Evolutionary conservation across 2,113 vertebrate species (phyloP).

Genomic region (Brevimyrus niger): DNA sequence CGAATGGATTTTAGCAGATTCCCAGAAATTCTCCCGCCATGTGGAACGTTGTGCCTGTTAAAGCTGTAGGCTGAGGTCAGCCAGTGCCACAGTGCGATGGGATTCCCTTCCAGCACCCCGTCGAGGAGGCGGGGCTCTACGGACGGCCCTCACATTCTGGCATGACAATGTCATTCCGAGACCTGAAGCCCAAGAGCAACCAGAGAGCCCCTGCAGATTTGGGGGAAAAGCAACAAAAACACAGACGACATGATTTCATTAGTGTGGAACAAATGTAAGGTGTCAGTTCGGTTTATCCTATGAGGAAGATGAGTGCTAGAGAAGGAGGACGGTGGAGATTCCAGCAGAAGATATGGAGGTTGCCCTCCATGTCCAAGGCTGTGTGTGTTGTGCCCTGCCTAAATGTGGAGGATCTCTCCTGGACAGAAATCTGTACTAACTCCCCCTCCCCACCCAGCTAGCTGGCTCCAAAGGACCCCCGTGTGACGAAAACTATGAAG

Average conservation of each 20-base stretch:
- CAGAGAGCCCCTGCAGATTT: not conserved
- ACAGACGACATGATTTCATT: not conserved
- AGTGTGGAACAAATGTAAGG: not conserved
- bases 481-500: not conserved
- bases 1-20: not conserved
- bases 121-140: not conserved
- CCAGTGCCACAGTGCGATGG: not conserved
- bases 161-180: not conserved
- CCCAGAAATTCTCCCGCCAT: not conserved
- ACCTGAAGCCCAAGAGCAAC: not conserved
- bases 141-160: not conserved
- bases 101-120: not conserved
- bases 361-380: not conserved
- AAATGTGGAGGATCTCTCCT: not conserved
- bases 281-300: not conserved
- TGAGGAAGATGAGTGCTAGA: not conserved
- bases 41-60: not conserved
- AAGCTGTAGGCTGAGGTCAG: not conserved
- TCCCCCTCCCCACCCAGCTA: not conserved
- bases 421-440: not conserved
- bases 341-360: not conserved
- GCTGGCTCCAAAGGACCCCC: not conserved
- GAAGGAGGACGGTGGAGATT: not conserved
- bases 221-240: not conserved
- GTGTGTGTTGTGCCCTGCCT: not conserved